Evolutionary conservation across 2,888 invertebrate species (phyloP).

Genomic region (Apomyelois bistriatella): DNA sequence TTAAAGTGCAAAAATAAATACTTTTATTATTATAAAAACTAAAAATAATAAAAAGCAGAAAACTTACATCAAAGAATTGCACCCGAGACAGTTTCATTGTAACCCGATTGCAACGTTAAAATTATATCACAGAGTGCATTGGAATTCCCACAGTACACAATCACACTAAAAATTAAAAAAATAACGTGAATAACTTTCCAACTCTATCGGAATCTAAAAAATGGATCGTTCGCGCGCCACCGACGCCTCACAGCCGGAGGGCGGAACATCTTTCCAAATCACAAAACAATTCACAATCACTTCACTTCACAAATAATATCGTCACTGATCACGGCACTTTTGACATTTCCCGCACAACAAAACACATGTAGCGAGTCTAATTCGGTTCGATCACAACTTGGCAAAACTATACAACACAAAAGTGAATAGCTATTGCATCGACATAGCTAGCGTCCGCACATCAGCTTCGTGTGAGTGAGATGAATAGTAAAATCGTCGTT

Average conservation of each 20-base stretch:
- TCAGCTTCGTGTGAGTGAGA: conserved; percentile 41
- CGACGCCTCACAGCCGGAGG: conserved; percentile 28
- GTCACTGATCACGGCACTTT: conserved; percentile 39
- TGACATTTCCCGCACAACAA: conserved; percentile 45
- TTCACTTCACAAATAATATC: conserved; percentile 30
- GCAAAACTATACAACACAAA: conserved; percentile 59
- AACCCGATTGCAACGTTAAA: conserved; percentile 26
- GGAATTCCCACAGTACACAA: conserved; percentile 38
- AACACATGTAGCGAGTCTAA: conserved; percentile 47
- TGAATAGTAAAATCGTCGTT: conserved; percentile 20
- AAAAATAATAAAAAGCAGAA: not conserved
- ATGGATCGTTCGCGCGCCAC: conserved; percentile 54
- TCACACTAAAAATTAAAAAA: conserved; percentile 31
- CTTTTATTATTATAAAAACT: not conserved
- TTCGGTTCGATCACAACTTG: conserved; percentile 58
- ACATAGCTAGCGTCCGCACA: conserved; percentile 30
- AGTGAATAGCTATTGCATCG: conserved; percentile 56
- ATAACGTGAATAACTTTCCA: conserved; percentile 50
- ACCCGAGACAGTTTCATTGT: conserved; percentile 38
- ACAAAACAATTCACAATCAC: conserved; percentile 30
- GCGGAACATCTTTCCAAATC: conserved; percentile 40
- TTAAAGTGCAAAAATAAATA: too few species aligned
- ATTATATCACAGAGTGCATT: conserved; percentile 29
- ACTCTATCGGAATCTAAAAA: conserved; percentile 54
- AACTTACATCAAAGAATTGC: conserved; percentile 47